Base-by-base conservation (phyloP, 2,888 invertebrate genomes). In the Meta bourneti region DNA sequence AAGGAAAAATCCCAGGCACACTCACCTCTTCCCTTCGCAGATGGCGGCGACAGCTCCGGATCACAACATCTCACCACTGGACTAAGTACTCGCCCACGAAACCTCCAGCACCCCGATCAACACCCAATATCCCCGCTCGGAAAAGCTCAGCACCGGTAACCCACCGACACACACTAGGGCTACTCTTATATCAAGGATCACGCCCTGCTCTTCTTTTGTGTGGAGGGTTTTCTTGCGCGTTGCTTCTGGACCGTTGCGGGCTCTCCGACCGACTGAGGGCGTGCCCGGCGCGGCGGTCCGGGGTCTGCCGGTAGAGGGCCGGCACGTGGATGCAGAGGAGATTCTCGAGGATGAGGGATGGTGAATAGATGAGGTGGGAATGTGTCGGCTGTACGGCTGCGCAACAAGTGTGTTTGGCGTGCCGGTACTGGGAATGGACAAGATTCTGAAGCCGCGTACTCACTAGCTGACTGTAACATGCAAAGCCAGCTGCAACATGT, bases 11-110 rank as follows among this genome's bases (percentile, higher is more conserved):
- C 52, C 54, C 13, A 20, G 49, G 70, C 34, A 34, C 34, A 34
- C 87, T 87, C 71, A 87, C 87, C 87, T 87, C 79, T 71, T 79
- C 72, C 49, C 77, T 61, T 81, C 75, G 87, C 87, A 87, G 87
- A 87, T 87, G 87, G 87, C 87, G 49, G 78, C 34, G 48, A 16
- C 20, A 16, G 20, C 70, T 20, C 34, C 19, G 82, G 77, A 87
- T 87, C 87, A 87, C 51, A 71, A 79, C 71, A 79, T 79, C 71
- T 79, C 78, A 79, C 79, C 79, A 79, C 87, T 48, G 79, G 6
- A 16, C 19, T 34, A 8, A 78, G 16, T 6, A 71, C 49, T 75
- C 75, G 49, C 52, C 54, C 51, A 9, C 49, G 48, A 34, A n/a
- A n/a, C 13, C 77, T 48, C 77, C 34, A 9, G 49, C 77, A 48